phyloP scores from a whole-genome alignment of 2,888 invertebrate species.

The Lamellibrachia columna region DNA sequence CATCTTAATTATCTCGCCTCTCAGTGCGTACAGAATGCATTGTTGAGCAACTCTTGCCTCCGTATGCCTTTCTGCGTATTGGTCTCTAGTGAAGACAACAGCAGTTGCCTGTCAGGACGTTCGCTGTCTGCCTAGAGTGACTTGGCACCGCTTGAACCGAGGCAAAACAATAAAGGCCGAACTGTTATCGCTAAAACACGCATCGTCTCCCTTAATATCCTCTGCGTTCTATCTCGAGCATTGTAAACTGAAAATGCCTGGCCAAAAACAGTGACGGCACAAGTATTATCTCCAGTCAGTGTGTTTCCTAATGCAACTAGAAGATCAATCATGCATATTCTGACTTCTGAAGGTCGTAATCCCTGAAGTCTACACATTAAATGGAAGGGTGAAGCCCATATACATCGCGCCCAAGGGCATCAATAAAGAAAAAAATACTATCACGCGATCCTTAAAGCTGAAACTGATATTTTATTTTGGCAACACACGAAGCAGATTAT shows the following conservation, averaged over 20 bases:
- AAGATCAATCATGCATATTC: slow-evolving; percentile 4
- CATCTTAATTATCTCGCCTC: not conserved
- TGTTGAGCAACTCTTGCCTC: not conserved
- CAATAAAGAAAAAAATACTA: not conserved
- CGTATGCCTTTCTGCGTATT: not conserved
- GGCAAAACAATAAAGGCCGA: slow-evolving; percentile 8
- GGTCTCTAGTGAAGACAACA: not conserved
- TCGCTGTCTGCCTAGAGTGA: not conserved
- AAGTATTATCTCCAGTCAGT: not conserved
- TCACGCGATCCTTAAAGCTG: not conserved
- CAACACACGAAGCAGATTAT: not conserved
- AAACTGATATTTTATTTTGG: not conserved
- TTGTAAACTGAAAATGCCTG: not conserved
- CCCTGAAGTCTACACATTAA: not conserved
- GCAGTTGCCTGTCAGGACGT: not conserved
- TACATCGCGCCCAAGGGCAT: not conserved
- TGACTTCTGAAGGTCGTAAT: not conserved
- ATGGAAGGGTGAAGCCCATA: not conserved
- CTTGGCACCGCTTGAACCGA: not conserved
- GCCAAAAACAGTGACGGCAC: not conserved
- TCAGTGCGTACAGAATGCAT: not conserved
- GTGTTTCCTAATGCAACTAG: not conserved
- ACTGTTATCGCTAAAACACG: slow-evolving; percentile 6
- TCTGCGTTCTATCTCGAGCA: not conserved
- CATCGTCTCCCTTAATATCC: not conserved